These are phyloP conservation scores for Aquatica leii DNA, from an alignment of 2,888 invertebrate genomes.

Conservation along the genomic window DNA sequence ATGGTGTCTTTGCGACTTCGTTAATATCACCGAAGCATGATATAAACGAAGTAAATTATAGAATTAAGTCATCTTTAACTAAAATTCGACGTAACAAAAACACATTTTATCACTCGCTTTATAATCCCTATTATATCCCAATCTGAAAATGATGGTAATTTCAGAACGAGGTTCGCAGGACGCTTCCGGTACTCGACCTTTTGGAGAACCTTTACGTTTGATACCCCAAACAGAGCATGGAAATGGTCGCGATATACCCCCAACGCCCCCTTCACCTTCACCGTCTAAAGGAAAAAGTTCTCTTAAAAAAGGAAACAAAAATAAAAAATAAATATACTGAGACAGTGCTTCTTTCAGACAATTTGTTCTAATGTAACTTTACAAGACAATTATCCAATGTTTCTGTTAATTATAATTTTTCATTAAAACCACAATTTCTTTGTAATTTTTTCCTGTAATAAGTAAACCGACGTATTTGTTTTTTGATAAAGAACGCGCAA, in stretches of 20 bases:
- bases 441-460: neutral
- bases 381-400: constrained; percentile 8
- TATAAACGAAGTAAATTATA: constrained; percentile 11
- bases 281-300: constrained; percentile 52
- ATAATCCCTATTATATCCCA: constrained; percentile 1
- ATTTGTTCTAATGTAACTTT: neutral
- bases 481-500: constrained; percentile 14
- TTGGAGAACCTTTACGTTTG: constrained; percentile 78
- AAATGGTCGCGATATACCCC: constrained; percentile 49
- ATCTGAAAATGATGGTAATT: constrained; percentile 42
- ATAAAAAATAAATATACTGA: constrained; percentile 41
- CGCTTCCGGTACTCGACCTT: constrained; percentile 58
- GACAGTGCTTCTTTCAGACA: constrained; percentile 4
- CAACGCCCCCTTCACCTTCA: constrained; percentile 53
- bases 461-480: constrained; percentile 52
- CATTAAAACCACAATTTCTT: neutral
- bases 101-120: constrained; percentile 1
- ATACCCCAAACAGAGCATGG: constrained; percentile 59
- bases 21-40: constrained; percentile 1
- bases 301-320: constrained; percentile 44
- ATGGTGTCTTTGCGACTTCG: constrained; percentile 5
- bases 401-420: neutral
- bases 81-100: neutral
- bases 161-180: constrained; percentile 59
- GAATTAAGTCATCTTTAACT: constrained; percentile 4